Evolutionary conservation across 2,113 vertebrate genomes (phyloP).

Genomic region (Gallinago paraguaiae): DNA sequence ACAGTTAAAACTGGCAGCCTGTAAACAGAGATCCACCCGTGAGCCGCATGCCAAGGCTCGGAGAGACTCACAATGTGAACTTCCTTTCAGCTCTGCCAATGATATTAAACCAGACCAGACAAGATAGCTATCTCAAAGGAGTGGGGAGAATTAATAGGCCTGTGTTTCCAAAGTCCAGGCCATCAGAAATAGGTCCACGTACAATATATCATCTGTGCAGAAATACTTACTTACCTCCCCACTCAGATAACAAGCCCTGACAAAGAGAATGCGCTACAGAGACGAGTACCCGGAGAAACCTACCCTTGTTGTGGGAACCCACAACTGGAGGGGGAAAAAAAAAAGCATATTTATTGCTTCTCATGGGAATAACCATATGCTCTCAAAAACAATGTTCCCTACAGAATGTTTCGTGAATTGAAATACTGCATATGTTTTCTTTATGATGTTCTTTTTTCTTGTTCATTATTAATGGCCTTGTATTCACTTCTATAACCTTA

Average conservation of each 20-base stretch:
- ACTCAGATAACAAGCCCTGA: conserved; percentile 13
- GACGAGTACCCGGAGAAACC: neutral
- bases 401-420: conserved; percentile 26
- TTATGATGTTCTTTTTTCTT: conserved; percentile 54
- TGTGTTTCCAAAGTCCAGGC: conserved; percentile 24
- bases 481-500: conserved; percentile 62
- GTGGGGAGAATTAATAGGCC: conserved; percentile 46
- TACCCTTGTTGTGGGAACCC: conserved; percentile 6
- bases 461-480: conserved; percentile 65
- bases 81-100: conserved; percentile 60
- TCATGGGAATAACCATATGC: conserved; percentile 47
- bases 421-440: conserved; percentile 62
- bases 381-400: conserved; percentile 21
- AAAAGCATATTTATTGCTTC: conserved; percentile 6
- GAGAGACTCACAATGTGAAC: conserved; percentile 49
- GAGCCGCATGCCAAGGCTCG: neutral
- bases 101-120: conserved; percentile 55
- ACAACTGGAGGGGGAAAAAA: neutral
- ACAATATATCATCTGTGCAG: conserved; percentile 9
- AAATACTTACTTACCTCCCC: conserved; percentile 17
- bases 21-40: conserved; percentile 40
- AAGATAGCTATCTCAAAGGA: conserved; percentile 56
- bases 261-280: neutral
- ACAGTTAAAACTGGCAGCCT: conserved; percentile 54
- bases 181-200: conserved; percentile 12